These are phyloP conservation scores for Glaucomys volans DNA, from an alignment of 2,113 vertebrate genomes.

Conservation along the genomic window DNA sequence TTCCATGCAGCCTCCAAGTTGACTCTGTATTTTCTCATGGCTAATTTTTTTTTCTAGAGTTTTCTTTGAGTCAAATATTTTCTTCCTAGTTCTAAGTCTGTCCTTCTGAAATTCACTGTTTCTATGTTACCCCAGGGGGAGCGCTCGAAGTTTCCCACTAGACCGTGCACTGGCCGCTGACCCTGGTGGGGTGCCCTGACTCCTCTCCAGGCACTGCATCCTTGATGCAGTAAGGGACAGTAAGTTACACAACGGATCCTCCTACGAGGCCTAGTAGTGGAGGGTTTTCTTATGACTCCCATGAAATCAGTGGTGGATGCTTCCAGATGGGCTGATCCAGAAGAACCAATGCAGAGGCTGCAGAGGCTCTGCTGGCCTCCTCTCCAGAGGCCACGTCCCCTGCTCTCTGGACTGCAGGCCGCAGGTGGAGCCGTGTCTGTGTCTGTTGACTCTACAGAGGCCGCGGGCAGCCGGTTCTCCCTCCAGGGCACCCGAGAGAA, in stretches of 20 bases:
- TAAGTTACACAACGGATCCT: not conserved
- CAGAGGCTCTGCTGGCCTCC: not conserved
- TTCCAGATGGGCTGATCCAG: not conserved
- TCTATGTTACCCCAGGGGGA: not conserved
- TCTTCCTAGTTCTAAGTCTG: conserved; percentile 8
- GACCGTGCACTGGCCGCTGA: not conserved
- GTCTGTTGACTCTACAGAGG: no score
- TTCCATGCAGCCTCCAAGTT: not conserved
- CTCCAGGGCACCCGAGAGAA: no score
- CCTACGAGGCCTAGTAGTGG: not conserved
- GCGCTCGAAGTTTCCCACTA: not conserved
- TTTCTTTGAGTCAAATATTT: not conserved
- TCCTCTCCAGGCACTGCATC: not conserved
- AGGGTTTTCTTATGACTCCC: not conserved
- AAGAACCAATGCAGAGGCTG: not conserved
- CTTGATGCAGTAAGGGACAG: no score
- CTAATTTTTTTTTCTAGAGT: not conserved
- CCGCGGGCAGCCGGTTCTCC: not conserved
- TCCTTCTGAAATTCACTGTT: not conserved
- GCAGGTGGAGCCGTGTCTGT: not conserved
- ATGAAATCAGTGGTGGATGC: not conserved
- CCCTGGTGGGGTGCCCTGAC: accelerated
- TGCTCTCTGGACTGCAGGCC: no score
- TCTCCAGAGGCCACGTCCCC: not conserved
- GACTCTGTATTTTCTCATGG: not conserved